Percentiles rank a stretch among this genome's conserved stretches.
Evolutionary conservation across 1,140 invertebrate genomes (phyloP).

Genomic region (Camponotus vicinus): DNA sequence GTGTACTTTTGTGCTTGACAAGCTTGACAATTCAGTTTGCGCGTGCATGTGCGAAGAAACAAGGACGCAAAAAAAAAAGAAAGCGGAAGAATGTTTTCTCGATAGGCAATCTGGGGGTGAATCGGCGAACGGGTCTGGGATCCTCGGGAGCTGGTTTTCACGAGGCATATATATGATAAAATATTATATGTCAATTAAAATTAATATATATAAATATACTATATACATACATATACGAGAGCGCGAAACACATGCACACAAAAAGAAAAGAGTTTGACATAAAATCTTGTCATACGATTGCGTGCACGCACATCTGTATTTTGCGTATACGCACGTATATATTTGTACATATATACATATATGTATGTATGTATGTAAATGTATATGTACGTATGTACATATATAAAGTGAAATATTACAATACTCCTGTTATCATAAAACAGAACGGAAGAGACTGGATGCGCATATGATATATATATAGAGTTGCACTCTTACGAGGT

Average conservation of each 20-base stretch:
- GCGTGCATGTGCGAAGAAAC: slow-evolving; percentile 36
- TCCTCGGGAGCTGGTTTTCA: slow-evolving; percentile 59
- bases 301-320: neutral
- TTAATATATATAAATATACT: slow-evolving; percentile 58
- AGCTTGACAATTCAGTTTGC: slow-evolving; percentile 63
- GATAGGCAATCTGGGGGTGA: neutral
- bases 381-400: neutral
- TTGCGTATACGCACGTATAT: neutral
- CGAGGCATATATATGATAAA: slow-evolving; percentile 63
- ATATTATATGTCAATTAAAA: slow-evolving; percentile 73
- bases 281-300: neutral
- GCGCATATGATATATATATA: neutral
- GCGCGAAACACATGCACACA: no score
- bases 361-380: neutral
- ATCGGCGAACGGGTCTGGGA: slow-evolving; percentile 17
- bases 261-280: neutral
- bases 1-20: slow-evolving; percentile 61
- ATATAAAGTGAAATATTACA: neutral
- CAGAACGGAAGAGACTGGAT: slow-evolving; percentile 60
- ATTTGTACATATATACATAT: neutral
- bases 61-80: neutral
- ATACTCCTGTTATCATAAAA: no score
- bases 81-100: neutral
- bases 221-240: no score
- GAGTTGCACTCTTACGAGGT: slow-evolving; percentile 20